Evolutionary conservation across 2,797 vertebrate species (phyloP), one percentile per base, ranked within the genome.

Genomic region (Spheniscus humboldti): DNA sequence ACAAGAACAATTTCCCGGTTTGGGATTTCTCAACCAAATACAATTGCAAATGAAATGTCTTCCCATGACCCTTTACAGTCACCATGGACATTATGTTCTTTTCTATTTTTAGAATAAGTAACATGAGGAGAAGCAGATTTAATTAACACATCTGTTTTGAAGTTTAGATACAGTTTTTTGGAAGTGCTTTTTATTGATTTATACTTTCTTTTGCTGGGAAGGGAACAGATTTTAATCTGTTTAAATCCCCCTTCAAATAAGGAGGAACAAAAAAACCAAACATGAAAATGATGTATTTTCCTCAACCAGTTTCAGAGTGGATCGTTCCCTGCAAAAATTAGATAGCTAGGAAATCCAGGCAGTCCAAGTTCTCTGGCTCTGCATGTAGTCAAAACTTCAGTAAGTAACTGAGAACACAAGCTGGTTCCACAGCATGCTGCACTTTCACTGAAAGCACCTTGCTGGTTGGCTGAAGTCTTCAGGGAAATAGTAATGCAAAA

Each of bases 1-100:
- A 94, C 92, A 93, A 86, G 81, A 81, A 68, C n/a, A 53, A 48
- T 76, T 97, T 97, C 90, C 96, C 92, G 59, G 69, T 94, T 95
- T 92, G 80, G 45, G 62, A 94, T 91, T 95, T 97, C 76, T 94
- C 57, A 72, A 57, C 45, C n/a, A 94, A 97, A 93, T 52, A 90
- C 75, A 80, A 79, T 43, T 73, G 89, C 18, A 2, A 92, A 91
- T 62, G 24, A 91, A 92, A 79, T 75, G 31, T 86, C 80, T 96
- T 96, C 94, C 85, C 92, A 45, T 87, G 88, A 90, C 93, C 93
- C 79, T 73, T 95, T 86, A 76, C 39, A 76, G 86, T 69, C 69
- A 86, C 18, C 52, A 33, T 83, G 94, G 67, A 96, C 94, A 80
- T 41, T 33, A 50, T 85, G 82, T 96, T 93, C 94, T 92, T 82